Evolutionary conservation across 2,888 invertebrate genomes (phyloP).

Genomic region (Salpingus planirostris): DNA sequence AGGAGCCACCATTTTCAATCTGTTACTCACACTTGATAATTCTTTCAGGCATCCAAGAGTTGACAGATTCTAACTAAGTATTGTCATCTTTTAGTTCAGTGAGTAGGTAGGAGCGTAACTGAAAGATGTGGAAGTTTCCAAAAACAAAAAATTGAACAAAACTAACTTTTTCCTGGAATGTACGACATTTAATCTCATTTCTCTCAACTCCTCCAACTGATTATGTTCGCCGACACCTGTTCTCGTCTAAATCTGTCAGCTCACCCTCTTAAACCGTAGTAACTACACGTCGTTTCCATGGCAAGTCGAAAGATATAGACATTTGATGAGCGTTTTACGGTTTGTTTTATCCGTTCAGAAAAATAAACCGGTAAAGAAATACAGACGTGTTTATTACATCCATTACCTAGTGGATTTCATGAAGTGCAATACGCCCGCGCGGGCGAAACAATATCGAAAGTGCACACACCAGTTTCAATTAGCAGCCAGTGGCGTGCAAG

Average conservation of each 20-base stretch:
- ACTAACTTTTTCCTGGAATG: too few relatives aligned
- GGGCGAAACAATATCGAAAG: conserved; percentile 52
- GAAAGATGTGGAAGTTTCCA: too few relatives aligned
- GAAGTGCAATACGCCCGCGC: conserved; percentile 4
- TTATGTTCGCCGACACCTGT: conserved; percentile 25
- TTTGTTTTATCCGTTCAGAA: conserved; percentile 27
- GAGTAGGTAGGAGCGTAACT: too few relatives aligned
- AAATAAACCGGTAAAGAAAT: conserved; percentile 21
- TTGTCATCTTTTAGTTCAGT: too few relatives aligned
- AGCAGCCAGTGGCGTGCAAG: conserved; percentile 24
- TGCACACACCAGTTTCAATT: conserved; percentile 43
- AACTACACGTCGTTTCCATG: conserved; percentile 15
- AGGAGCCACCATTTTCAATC: conserved; percentile 14
- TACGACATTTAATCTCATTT: too few relatives aligned
- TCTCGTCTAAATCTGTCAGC: conserved; percentile 28
- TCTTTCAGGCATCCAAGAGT: conserved; percentile 1
- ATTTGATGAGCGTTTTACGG: conserved; percentile 30
- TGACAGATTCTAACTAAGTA: too few relatives aligned
- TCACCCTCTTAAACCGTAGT: conserved; percentile 17
- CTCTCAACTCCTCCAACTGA: too few relatives aligned
- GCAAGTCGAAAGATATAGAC: conserved; percentile 24
- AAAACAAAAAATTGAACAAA: too few relatives aligned
- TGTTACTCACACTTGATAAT: conserved; percentile 12
- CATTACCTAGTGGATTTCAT: background rate
- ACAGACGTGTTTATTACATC: conserved; percentile 26